phyloP scores from a whole-genome alignment of 1,140 invertebrate genomes.

The Bombus waltoni region DNA sequence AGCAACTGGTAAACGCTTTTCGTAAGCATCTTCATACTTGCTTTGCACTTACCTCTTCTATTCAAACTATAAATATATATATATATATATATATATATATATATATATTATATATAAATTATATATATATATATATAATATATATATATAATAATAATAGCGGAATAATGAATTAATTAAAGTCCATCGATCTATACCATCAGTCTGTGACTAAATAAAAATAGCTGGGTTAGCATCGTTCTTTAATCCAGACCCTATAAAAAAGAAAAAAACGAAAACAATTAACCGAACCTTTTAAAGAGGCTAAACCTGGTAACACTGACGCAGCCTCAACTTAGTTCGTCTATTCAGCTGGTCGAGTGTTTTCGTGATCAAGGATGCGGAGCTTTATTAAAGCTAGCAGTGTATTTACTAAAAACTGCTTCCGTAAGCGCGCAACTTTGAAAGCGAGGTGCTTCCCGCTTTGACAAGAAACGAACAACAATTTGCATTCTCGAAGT shows the following conservation, averaged over 20 bases:
- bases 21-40: too few relatives aligned
- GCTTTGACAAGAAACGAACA: constrained; percentile 42
- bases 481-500: constrained; percentile 38
- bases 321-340: background rate
- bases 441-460: constrained; percentile 3
- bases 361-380: constrained; percentile 52
- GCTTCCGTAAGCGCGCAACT: constrained; percentile 25
- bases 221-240: background rate
- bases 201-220: background rate
- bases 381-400: constrained; percentile 45
- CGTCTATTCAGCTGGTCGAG: constrained; percentile 37
- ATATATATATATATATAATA: too few relatives aligned
- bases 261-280: background rate
- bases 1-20: background rate
- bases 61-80: too few relatives aligned
- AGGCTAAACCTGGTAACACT: constrained; percentile 7
- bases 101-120: too few relatives aligned
- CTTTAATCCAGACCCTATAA: background rate
- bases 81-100: too few relatives aligned
- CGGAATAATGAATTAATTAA: background rate
- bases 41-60: too few relatives aligned
- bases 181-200: background rate
- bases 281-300: constrained; percentile 14
- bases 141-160: background rate
- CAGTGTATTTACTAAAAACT: constrained; percentile 43